These are phyloP conservation scores for Clarias fuscus DNA, from an alignment of 2,797 vertebrate species.

Conservation along the genomic window DNA sequence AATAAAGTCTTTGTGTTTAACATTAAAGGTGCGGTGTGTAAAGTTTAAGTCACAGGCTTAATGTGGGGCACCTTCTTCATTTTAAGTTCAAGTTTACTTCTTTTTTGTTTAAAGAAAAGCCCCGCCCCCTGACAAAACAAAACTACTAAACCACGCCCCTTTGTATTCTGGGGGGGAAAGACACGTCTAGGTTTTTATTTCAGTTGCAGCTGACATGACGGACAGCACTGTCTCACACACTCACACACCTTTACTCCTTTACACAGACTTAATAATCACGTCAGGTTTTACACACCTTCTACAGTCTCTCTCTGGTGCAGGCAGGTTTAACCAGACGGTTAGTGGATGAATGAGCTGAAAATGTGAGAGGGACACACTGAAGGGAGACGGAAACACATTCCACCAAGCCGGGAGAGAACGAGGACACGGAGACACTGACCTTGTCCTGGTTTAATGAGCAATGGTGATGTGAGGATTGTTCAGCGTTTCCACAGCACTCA, in stretches of 20 bases:
- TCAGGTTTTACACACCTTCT: neutral
- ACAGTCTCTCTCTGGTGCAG: neutral
- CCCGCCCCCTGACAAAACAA: neutral
- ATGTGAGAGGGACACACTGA: no score
- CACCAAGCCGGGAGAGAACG: neutral
- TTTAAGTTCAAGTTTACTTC: neutral
- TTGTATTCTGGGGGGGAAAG: neutral
- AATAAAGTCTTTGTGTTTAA: neutral
- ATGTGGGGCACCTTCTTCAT: neutral
- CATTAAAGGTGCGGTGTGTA: neutral
- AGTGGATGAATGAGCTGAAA: neutral
- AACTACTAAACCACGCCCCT: neutral
- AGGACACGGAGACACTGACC: neutral
- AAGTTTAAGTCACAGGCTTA: neutral
- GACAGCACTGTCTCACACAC: neutral
- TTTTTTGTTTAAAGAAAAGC: neutral
- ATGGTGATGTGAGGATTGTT: neutral
- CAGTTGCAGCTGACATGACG: neutral
- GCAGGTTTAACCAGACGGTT: neutral
- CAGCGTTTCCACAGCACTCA: neutral
- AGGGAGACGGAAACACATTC: neutral
- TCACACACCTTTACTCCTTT: neutral
- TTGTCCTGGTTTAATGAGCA: neutral
- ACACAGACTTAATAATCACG: no score
- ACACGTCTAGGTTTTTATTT: neutral